Conservation (phyloP, 1,140 invertebrate genomes). For the Ostrea denselamellosa region DNA sequence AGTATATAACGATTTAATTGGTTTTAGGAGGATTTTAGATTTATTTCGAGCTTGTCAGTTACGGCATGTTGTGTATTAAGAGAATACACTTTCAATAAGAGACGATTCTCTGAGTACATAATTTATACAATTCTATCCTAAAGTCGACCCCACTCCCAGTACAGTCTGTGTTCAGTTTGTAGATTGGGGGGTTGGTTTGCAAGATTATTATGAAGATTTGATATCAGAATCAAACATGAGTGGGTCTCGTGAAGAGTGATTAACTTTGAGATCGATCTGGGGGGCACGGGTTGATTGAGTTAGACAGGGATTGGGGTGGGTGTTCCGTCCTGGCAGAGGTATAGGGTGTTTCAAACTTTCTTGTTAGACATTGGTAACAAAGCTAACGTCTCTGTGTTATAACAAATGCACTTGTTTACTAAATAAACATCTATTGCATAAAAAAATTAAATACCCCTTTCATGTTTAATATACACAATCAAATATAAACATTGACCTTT, state of each 20-base stretch:
- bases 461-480: neutral
- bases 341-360: too few species aligned
- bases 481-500: conserved; percentile 1
- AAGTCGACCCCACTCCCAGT: too few species aligned
- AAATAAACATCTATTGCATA: conserved; percentile 9
- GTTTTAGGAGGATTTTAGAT: neutral
- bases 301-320: too few species aligned
- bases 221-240: too few species aligned
- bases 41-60: neutral
- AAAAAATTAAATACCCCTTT: neutral
- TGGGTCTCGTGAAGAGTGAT: too few species aligned
- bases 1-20: conserved; percentile 8
- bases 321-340: too few species aligned
- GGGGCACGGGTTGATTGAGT: too few species aligned
- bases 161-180: too few species aligned
- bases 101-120: neutral
- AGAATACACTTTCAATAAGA: neutral
- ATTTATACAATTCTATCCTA: neutral
- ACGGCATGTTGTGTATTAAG: neutral
- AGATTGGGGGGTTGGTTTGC: too few species aligned
- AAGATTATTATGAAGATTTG: too few species aligned
- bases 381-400: neutral
- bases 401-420: neutral
- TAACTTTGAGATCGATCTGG: too few species aligned
- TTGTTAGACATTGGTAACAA: neutral